These are phyloP conservation scores for Poicephalus meyeri DNA, from an alignment of 2,113 vertebrate species.

Conservation along the genomic window DNA sequence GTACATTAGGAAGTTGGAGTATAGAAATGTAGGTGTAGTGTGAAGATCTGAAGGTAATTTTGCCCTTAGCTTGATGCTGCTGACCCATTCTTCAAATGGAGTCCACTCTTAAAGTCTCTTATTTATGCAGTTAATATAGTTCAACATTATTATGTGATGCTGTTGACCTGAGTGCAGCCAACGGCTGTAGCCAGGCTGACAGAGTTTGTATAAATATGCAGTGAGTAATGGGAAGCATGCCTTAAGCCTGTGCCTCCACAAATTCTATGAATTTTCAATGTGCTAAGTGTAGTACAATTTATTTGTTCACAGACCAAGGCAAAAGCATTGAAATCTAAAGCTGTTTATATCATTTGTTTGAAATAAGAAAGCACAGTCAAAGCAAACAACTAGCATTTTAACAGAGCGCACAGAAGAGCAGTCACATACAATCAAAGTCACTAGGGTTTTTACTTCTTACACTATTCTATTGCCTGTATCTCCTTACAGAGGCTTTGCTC, in stretches of 20 bases:
- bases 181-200: neutral
- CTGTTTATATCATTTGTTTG: slow-evolving; percentile 17
- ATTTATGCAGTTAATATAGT: slow-evolving; percentile 31
- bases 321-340: neutral
- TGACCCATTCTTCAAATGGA: slow-evolving; percentile 14
- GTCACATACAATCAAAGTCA: neutral
- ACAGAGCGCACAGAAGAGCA: neutral
- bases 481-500: neutral
- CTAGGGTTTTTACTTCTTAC: neutral
- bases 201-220: neutral
- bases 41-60: neutral
- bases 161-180: slow-evolving; percentile 37
- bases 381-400: neutral
- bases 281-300: slow-evolving; percentile 17
- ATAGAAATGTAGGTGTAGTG: neutral
- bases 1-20: neutral
- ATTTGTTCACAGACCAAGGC: slow-evolving; percentile 13
- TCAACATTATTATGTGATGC: neutral
- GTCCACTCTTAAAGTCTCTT: slow-evolving; percentile 21
- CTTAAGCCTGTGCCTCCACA: neutral
- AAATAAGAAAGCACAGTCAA: neutral
- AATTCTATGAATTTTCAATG: slow-evolving; percentile 55
- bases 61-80: neutral
- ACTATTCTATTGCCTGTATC: neutral
- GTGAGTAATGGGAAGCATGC: neutral